phyloP scores from a whole-genome alignment of 1,140 invertebrate genomes.

The Heliothis virescens region DNA sequence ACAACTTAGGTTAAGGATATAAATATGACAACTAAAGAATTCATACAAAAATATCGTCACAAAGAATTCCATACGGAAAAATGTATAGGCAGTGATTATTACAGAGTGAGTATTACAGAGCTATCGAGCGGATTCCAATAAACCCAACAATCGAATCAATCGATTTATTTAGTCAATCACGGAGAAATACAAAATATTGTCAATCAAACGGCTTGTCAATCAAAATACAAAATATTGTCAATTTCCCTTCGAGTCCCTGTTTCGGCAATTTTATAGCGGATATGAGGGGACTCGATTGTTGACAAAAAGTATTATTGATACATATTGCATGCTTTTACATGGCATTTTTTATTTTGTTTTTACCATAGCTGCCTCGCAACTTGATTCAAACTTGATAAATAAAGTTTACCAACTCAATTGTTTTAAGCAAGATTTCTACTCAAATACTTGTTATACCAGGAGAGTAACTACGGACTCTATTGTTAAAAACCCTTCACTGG shows the following conservation, averaged over 20 bases:
- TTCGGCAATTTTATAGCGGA: constrained; percentile 66
- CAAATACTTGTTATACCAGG: too few species aligned
- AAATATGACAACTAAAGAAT: too few species aligned
- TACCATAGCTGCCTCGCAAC: too few species aligned
- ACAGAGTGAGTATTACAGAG: too few species aligned
- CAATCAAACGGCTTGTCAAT: constrained; percentile 54
- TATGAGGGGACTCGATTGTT: constrained; percentile 58
- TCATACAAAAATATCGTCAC: too few species aligned
- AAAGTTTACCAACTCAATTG: too few species aligned
- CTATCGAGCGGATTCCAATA: constrained; percentile 18
- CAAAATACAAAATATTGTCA: constrained; percentile 59
- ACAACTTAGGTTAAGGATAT: too few species aligned
- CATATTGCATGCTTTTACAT: constrained; percentile 19
- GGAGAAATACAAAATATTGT: constrained; percentile 23
- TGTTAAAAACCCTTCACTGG: too few species aligned
- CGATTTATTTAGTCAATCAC: constrained; percentile 25
- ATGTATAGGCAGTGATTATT: neutral
- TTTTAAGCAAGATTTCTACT: too few species aligned
- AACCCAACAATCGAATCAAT: constrained; percentile 2
- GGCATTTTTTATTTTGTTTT: neutral
- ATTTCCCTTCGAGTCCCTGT: constrained; percentile 58
- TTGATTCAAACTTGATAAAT: too few species aligned
- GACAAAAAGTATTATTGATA: constrained; percentile 39
- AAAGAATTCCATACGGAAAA: neutral
- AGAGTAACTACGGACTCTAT: too few species aligned